phyloP scores from a whole-genome alignment of 2,113 vertebrate genomes.

The Anthoscopus minutus region DNA sequence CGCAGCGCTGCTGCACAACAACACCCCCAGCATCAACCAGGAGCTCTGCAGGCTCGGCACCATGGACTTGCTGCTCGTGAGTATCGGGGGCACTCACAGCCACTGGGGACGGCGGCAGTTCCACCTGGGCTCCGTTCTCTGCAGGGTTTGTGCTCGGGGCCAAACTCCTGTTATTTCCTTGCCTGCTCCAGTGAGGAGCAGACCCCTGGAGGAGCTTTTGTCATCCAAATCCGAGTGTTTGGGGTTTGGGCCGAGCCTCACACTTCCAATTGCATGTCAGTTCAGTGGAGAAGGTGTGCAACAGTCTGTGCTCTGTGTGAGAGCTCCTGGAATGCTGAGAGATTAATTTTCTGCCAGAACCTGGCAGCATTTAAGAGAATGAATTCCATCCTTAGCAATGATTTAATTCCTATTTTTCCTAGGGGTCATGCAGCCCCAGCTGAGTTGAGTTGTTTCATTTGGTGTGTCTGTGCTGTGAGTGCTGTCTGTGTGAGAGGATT shows the following conservation, averaged over 20 bases:
- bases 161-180: rapidly evolving
- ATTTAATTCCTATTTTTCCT: neutral
- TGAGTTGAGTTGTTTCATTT: neutral
- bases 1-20: slow-evolving; percentile 88
- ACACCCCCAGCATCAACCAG: slow-evolving; percentile 83
- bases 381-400: neutral
- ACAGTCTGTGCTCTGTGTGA: rapidly evolving
- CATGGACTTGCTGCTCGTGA: slow-evolving; percentile 89
- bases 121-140: rapidly evolving
- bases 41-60: slow-evolving; percentile 90
- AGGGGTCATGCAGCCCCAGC: neutral
- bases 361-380: neutral
- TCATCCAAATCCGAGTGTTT: rapidly evolving
- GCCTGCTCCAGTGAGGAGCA: neutral
- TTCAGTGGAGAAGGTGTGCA: neutral
- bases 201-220: neutral
- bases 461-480: neutral
- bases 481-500: neutral
- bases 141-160: neutral
- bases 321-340: neutral
- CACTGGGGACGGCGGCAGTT: neutral
- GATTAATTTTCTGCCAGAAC: too few species aligned
- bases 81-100: neutral
- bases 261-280: rapidly evolving
- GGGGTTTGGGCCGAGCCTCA: neutral